Base-by-base conservation (phyloP, 2,797 vertebrate genomes). In the Callimico goeldii region DNA sequence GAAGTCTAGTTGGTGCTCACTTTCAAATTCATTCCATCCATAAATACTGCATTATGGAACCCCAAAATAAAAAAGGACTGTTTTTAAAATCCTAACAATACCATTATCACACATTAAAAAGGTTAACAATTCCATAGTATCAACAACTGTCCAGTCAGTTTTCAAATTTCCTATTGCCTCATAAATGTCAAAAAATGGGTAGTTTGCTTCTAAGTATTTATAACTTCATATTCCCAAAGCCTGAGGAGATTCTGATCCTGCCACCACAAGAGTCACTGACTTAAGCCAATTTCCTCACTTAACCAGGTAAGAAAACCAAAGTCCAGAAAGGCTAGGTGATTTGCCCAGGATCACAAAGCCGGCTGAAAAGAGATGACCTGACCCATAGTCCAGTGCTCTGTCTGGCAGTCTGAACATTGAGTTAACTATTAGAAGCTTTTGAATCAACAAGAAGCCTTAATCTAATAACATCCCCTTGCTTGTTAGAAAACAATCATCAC, bases 61-160 rank as follows among this genome's bases (percentile, higher is more conserved):
- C 77, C 33, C 0, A 39, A 91, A 95, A 72, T 36, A n/a, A 72
- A 85, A 61, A 87, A 84, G 12, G 26, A 77, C 33, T 19, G 17
- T 67, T 84, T 75, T 91, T 92, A 85, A 76, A 94, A 95, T 88
- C 13, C 70, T 82, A 97, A 89, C 77, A 82, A 41, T n/a, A 85
- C 10, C 33, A 92, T 57, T 39, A 93, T n/a, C n/a, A 90, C 36
- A 92, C 6, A 61, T 39, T 55, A 58, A 91, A 88, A 95, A 96
- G 52, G 41, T 39, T 67, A 97, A 88, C 19, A 88, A 76, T 57
- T 72, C 64, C 80, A 91, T 72, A 57, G 19, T 64, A 91, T 43
- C 17, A 85, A 52, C 30, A 91, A 94, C 70, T 86, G 80, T 43
- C 64, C 15, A 36, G 72, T 79, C 20, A 43, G 70, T 85, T 41